phyloP scores from a whole-genome alignment of 2,888 invertebrate species.

The Eurois occulta region DNA sequence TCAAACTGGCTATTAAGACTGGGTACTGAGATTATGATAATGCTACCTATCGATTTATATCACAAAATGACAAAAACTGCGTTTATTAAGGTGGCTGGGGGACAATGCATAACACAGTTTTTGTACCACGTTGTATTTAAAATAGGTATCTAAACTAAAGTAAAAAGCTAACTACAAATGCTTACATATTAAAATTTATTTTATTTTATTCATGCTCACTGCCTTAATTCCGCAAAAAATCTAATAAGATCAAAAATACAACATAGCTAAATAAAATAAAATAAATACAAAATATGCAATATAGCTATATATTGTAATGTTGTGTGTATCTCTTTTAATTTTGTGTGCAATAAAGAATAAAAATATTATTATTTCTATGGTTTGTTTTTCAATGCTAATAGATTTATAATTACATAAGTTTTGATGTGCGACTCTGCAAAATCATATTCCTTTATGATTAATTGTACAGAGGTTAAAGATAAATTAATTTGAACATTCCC shows the following conservation, averaged over 20 bases:
- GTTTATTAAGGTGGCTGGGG: background rate
- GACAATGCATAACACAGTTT: background rate
- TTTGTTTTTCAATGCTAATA: conserved; percentile 4
- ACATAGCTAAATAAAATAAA: too few relatives aligned
- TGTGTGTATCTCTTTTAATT: too few relatives aligned
- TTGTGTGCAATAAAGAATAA: too few relatives aligned
- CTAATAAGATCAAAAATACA: too few relatives aligned
- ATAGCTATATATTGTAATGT: too few relatives aligned
- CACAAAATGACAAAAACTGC: background rate
- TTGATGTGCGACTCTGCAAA: background rate
- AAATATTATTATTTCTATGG: background rate
- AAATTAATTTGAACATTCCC: background rate
- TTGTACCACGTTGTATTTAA: background rate
- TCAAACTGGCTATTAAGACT: background rate
- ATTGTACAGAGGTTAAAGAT: conserved; percentile 15
- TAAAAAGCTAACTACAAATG: background rate
- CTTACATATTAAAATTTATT: background rate
- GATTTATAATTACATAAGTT: conserved; percentile 10
- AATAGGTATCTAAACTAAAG: background rate
- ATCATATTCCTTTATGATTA: conserved; percentile 21
- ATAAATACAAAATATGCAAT: too few relatives aligned
- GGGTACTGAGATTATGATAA: background rate
- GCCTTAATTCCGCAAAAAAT: background rate
- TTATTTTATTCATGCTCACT: background rate
- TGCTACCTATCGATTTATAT: background rate